Percentiles rank a stretch among this genome's conserved stretches.
Evolutionary conservation across 1,140 invertebrate species (phyloP).

Genomic region (Acromyrmex charruanus): DNA sequence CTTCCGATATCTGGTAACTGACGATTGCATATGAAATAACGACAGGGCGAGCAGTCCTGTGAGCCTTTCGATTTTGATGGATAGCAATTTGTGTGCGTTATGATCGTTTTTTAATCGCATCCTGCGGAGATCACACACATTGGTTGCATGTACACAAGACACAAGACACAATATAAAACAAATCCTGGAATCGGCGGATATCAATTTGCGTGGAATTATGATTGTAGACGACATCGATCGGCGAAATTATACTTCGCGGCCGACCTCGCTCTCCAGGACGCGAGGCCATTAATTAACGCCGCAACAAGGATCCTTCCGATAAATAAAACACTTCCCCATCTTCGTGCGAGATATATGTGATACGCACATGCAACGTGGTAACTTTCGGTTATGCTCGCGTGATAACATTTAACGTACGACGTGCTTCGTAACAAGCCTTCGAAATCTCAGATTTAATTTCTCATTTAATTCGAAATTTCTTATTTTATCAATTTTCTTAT

Average conservation of each 20-base stretch:
- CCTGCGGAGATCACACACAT: constrained; percentile 27
- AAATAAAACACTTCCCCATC: constrained; percentile 14
- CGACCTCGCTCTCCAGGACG: neutral
- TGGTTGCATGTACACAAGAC: neutral
- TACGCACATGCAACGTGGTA: constrained; percentile 6
- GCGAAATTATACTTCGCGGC: constrained; percentile 34
- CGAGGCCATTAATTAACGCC: constrained; percentile 33
- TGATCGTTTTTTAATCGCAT: constrained; percentile 55
- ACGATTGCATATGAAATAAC: constrained; percentile 52
- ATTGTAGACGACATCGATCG: neutral
- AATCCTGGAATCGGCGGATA: constrained; percentile 43
- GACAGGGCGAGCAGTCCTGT: neutral
- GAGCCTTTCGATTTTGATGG: constrained; percentile 51
- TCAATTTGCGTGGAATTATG: constrained; percentile 50
- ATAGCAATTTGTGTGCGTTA: constrained; percentile 21
- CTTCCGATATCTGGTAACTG: constrained; percentile 49
- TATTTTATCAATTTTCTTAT: neutral
- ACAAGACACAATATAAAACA: constrained; percentile 35
- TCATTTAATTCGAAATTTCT: neutral
- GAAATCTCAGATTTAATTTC: neutral
- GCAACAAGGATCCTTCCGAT: constrained; percentile 5
- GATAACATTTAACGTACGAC: constrained; percentile 15
- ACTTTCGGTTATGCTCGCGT: neutral
- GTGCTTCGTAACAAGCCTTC: neutral
- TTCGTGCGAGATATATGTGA: constrained; percentile 30